Evolutionary conservation across 2,113 vertebrate genomes (phyloP), one percentile per base, ranked within the genome.

Genomic region (Theristicus caerulescens): DNA sequence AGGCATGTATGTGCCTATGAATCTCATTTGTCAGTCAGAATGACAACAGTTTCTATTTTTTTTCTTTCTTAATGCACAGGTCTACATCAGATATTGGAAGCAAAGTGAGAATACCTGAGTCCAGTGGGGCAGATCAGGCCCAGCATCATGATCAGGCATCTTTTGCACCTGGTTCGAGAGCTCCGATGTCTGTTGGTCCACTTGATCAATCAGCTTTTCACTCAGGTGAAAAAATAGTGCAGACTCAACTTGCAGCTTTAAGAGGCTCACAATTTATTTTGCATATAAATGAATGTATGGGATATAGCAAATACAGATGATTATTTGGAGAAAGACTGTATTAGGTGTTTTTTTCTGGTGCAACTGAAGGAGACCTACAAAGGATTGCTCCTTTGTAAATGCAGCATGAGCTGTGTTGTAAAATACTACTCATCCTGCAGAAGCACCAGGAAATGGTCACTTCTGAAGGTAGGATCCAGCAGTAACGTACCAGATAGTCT

Each of bases 51-150:
- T 72, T 89, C 40, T 29, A 7, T 31, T 46, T 51, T 51, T 51
- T 61, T 65, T 29, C 26, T 88, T 79, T 83, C 73, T 59, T 76
- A 73, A 91, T 16, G 1, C 61, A 81, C 97, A 99, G 99, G 97
- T 99, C 99, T 87, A 99, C 99, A 16, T 99, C 99, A 57, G 99
- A 99, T 97, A 98, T 99, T 77, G 99, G 99, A 94, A 99, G 99
- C 96, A 99, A 99, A 97, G 98, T 98, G 91, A 98, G 98, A 95
- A 97, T 98, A 96, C 98, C 98, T 10, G 99, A 99, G 93, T 98
- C 98, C 44, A 97, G 97, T 42, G 98, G 98, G 61, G 96, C 97
- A 36, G 99, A 99, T 82, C 97, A 98, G 65, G 97, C 97, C 96
- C 98, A 98, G 81, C 97, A 98, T 38, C 98, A 98, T 1, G 99